Base-by-base conservation (phyloP, 2,797 vertebrate species). In the Oreochromis grahami region DNA sequence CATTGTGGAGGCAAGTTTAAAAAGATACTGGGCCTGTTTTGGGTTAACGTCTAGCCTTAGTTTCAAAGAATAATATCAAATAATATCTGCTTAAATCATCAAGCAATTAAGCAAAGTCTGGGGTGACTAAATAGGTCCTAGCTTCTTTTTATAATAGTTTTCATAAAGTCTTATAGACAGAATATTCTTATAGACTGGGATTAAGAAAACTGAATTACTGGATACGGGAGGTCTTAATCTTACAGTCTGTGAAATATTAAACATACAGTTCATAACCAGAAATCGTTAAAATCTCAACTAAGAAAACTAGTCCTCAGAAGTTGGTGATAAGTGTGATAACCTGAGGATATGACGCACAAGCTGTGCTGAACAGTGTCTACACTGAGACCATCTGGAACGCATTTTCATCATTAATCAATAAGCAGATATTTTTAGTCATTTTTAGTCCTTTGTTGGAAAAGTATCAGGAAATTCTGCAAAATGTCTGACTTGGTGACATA, bases 221-320 rank as follows among this genome's bases (percentile, higher is more conserved):
- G 24, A 8, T 29, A 56, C 14, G 4, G 52, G 52, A 29, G 53
- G 53, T 26, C 53, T 55, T 55, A 55, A 55, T 55, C 24, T 55
- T 55, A 13, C 53, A 29, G 3, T 29, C 13, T 3, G 4, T 56
- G 7, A 56, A 56, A 29, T 5, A 56, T 56, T 56, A 26, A 29
- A 29, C 13, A 29, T 5, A 15, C 53, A 29, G 53, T 56, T 56
- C 24, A 56, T 56, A 56, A 24, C 53, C 24, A 56, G 24, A 14
- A 55, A 0, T 15, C 1, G 1, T 15, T 29, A 15, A 0, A 29
- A 56, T 56, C 0, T 56, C 24, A 56, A 56, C 13, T 29, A 56
- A 15, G 53, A 15, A 56, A 29, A 56, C 13, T 8, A 15, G 13
- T 29, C 12, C 24, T 56, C 1, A 1, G 24, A 56, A 56, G 4